A percentile compares a stretch with the other conserved stretches of the same genome.
Evolutionary conservation across 2,888 invertebrate species (phyloP).

Genomic region (Drosophila anceps): DNA sequence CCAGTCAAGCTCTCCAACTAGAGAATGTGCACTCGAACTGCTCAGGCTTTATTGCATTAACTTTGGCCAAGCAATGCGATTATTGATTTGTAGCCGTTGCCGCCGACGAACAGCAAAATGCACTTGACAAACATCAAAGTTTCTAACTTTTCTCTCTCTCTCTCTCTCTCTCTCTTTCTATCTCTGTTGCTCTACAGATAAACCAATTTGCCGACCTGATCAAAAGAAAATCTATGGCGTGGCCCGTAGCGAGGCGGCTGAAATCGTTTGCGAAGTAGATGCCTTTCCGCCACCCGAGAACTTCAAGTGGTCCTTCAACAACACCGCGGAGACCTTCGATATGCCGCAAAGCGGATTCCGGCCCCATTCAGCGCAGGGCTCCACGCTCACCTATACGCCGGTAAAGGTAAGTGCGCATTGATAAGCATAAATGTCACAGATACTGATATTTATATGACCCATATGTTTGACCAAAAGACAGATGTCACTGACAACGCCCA

Average conservation of each 20-base stretch:
- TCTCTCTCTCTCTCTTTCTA: conserved; percentile 3
- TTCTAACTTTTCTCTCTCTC: conserved; percentile 31
- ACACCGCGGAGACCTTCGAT: conserved; percentile 92
- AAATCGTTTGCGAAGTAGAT: conserved; percentile 93
- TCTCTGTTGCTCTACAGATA: conserved; percentile 87
- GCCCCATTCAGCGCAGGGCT: conserved; percentile 87
- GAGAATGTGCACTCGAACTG: conserved; percentile 46
- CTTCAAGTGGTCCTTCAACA: conserved; percentile 96
- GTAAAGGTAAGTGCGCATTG: conserved; percentile 85
- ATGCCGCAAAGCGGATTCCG: conserved; percentile 89
- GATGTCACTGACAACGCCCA: neutral
- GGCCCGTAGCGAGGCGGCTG: conserved; percentile 92
- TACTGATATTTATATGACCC: conserved; percentile 53
- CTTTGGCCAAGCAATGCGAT: conserved; percentile 66
- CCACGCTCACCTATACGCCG: conserved; percentile 91
- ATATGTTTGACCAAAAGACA: conserved; percentile 15
- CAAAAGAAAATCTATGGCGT: conserved; percentile 93
- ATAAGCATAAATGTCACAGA: conserved; percentile 4
- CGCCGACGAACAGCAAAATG: conserved; percentile 68
- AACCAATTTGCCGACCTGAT: conserved; percentile 91
- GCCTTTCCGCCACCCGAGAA: conserved; percentile 93
- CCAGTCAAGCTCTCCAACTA: conserved; percentile 12
- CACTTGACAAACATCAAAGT: conserved; percentile 67
- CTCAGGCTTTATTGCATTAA: conserved; percentile 59
- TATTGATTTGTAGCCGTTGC: conserved; percentile 68